Percentiles rank a stretch among this genome's conserved stretches.
phyloP scores from a whole-genome alignment of 2,797 vertebrate species.

The Sebastes itinus region DNA sequence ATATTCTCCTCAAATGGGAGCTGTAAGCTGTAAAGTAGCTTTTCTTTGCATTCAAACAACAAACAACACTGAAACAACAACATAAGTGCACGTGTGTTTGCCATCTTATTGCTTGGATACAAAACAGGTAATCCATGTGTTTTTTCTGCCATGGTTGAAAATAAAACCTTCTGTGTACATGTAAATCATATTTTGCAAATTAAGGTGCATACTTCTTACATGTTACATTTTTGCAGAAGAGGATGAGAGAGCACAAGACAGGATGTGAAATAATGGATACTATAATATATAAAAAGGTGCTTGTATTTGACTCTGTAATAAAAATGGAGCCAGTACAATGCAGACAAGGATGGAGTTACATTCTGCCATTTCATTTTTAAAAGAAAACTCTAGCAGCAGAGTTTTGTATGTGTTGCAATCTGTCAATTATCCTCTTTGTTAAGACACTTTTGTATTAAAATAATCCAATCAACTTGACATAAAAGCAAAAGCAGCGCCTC shows the following conservation, averaged over 20 bases:
- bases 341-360: background rate
- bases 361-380: background rate
- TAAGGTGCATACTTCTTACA: background rate
- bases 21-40: background rate
- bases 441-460: background rate
- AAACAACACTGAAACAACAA: background rate
- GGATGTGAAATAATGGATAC: background rate
- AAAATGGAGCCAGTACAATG: background rate
- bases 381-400: background rate
- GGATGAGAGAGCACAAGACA: background rate
- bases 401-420: background rate
- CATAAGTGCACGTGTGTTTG: background rate
- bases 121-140: background rate
- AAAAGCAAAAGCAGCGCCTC: background rate
- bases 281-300: background rate
- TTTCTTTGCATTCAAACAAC: too few species aligned
- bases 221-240: background rate
- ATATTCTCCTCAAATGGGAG: background rate
- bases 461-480: conserved; percentile 3
- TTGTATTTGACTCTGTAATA: background rate
- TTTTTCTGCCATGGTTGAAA: background rate
- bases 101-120: background rate
- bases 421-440: background rate
- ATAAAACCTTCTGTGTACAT: background rate
- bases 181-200: background rate